These are phyloP conservation scores for Enteromius afrohamiltoni DNA, from an alignment of 2,797 vertebrate species.

Conservation along the genomic window DNA sequence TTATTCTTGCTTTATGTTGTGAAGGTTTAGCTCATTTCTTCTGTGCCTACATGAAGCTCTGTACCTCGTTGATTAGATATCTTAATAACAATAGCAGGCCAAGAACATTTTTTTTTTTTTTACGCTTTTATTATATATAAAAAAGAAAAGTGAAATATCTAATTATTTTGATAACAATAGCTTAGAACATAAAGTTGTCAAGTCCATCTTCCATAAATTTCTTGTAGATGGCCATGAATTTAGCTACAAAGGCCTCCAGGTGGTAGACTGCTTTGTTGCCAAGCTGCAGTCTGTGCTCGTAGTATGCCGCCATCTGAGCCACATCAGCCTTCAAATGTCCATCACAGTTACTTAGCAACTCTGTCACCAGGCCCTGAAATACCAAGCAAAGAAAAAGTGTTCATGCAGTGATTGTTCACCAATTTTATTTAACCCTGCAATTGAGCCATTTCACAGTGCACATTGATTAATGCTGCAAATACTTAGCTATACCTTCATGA, in stretches of 20 bases:
- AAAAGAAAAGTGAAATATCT: conserved; percentile 19
- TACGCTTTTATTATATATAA: conserved; percentile 49
- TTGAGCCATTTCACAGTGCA: background rate
- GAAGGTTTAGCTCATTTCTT: background rate
- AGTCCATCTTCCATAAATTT: conserved; percentile 99
- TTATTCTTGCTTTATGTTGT: background rate
- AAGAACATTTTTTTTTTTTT: background rate
- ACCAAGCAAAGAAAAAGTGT: background rate
- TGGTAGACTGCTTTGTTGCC: conserved; percentile 98
- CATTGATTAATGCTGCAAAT: background rate
- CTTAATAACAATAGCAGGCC: background rate
- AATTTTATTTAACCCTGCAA: background rate
- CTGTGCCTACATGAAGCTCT: background rate
- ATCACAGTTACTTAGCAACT: conserved; percentile 93
- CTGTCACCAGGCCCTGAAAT: conserved; percentile 86
- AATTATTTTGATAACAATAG: background rate
- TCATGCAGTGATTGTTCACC: background rate
- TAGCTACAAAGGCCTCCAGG: conserved; percentile 95
- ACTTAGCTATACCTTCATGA: conserved; percentile 88
- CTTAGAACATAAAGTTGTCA: conserved; percentile 93
- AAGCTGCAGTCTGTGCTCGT: conserved; percentile 93
- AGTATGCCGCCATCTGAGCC: conserved; percentile 91
- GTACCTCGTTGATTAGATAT: background rate
- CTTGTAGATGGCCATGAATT: conserved; percentile 98
- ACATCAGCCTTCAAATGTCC: conserved; percentile 96